These are phyloP conservation scores for Drosophila lutescens DNA, from an alignment of 2,888 invertebrate genomes.

Conservation along the genomic window DNA sequence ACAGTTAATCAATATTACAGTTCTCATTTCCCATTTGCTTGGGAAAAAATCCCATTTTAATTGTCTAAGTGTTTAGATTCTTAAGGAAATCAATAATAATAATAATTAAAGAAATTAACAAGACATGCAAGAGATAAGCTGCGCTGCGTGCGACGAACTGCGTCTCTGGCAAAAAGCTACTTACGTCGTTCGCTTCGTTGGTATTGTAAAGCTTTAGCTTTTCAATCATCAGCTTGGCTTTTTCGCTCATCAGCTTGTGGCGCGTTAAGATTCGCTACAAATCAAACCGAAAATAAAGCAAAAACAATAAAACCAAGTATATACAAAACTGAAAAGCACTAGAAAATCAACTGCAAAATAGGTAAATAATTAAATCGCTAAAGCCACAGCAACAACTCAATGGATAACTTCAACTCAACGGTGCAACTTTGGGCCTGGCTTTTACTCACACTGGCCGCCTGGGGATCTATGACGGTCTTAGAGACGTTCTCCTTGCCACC, in stretches of 20 bases:
- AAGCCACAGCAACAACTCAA: conserved; percentile 32
- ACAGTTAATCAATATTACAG: background rate
- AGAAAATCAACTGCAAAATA: conserved; percentile 60
- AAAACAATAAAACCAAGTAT: conserved; percentile 42
- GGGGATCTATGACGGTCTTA: conserved; percentile 82
- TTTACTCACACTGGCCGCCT: conserved; percentile 85
- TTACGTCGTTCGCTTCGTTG: conserved; percentile 81
- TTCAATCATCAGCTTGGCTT: conserved; percentile 84
- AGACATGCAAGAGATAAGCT: conserved; percentile 26
- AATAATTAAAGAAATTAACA: background rate
- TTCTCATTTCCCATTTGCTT: background rate
- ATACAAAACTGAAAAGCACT: conserved; percentile 47
- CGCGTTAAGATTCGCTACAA: conserved; percentile 84
- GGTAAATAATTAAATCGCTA: conserved; percentile 42
- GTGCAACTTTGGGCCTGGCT: background rate
- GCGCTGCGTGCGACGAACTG: conserved; percentile 25
- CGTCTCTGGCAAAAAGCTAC: conserved; percentile 62
- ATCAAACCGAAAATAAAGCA: conserved; percentile 60
- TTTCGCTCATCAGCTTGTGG: conserved; percentile 85
- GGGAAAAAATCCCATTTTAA: too few relatives aligned
- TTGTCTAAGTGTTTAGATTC: background rate
- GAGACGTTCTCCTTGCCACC: conserved; percentile 30
- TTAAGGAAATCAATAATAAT: background rate
- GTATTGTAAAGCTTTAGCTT: conserved; percentile 82
- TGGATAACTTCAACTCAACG: conserved; percentile 32